Evolutionary conservation across 1,140 invertebrate genomes (phyloP).

Genomic region (Micrasema minimum): DNA sequence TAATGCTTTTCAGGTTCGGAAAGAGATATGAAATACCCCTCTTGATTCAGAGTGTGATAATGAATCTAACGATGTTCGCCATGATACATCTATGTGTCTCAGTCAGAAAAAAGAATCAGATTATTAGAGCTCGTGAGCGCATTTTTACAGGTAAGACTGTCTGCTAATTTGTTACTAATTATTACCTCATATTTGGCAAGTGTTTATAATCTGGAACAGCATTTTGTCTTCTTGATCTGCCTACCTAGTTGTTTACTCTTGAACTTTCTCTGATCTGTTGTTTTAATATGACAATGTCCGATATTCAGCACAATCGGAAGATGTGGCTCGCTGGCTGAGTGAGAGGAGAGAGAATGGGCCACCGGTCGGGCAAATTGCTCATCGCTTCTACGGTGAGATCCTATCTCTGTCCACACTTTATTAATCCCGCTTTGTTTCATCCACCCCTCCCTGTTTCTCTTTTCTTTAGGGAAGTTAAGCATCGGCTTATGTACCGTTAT

Average conservation of each 20-base stretch:
- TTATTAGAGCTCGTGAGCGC: constrained; percentile 79
- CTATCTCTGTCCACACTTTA: constrained; percentile 24
- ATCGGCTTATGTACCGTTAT: too few species aligned
- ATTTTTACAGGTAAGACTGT: constrained; percentile 82
- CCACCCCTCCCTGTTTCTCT: constrained; percentile 11
- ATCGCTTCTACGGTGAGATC: constrained; percentile 66
- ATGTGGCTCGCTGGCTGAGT: constrained; percentile 64
- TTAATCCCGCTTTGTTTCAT: constrained; percentile 11
- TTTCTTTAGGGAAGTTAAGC: constrained; percentile 5
- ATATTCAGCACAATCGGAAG: constrained; percentile 61
- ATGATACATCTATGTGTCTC: constrained; percentile 95
- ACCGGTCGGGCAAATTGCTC: constrained; percentile 60
- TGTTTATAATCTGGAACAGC: constrained; percentile 26
- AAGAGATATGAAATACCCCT: constrained; percentile 95
- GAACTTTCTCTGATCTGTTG: constrained; percentile 24
- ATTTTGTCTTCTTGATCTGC: constrained; percentile 21
- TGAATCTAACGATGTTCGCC: constrained; percentile 95
- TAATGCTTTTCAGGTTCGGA: constrained; percentile 86
- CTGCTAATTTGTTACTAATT: not conserved
- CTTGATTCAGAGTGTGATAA: constrained; percentile 95
- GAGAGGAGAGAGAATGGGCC: constrained; percentile 58
- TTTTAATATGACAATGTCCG: constrained; percentile 44
- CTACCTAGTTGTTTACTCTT: constrained; percentile 8
- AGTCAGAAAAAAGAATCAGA: constrained; percentile 85
- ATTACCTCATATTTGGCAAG: not conserved